These are phyloP conservation scores for Globodera ellingtonae DNA, from an alignment of 1,140 invertebrate genomes.

Conservation along the genomic window DNA sequence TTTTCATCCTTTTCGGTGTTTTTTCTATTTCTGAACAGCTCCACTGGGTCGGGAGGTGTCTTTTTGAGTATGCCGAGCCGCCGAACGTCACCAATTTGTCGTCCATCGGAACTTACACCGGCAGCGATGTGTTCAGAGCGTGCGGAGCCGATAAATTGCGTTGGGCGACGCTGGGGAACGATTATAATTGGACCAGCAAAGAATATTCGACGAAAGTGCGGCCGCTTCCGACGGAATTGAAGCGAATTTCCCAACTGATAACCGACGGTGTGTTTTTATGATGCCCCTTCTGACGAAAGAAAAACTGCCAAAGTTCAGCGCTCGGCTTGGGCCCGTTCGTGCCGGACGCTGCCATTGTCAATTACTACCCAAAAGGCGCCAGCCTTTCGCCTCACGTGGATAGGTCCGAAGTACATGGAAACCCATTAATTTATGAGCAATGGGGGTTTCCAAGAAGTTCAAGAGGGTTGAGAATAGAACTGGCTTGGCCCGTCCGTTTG, in stretches of 20 bases:
- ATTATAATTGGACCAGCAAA: conserved; percentile 69
- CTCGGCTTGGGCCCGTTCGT: conserved; percentile 46
- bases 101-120: conserved; percentile 39
- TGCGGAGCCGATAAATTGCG: conserved; percentile 39
- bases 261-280: conserved; percentile 9
- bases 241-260: conserved; percentile 42
- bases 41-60: conserved; percentile 46
- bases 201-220: conserved; percentile 56
- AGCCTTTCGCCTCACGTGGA: conserved; percentile 59
- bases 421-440: not conserved
- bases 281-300: not conserved
- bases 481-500: not conserved
- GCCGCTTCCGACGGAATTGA: conserved; percentile 51
- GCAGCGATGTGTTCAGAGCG: conserved; percentile 29
- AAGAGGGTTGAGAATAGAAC: not conserved
- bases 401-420: conserved; percentile 33
- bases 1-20: conserved; percentile 41
- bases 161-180: conserved; percentile 62
- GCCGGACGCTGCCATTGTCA: conserved; percentile 59
- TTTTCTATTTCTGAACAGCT: conserved; percentile 38
- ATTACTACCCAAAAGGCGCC: conserved; percentile 60
- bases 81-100: conserved; percentile 60
- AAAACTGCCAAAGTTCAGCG: conserved; percentile 9
- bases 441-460: not conserved
- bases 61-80: conserved; percentile 54